Evolutionary conservation across 2,888 invertebrate genomes (phyloP), one percentile per base, ranked within the genome.

Genomic region (Aplocera efformata): DNA sequence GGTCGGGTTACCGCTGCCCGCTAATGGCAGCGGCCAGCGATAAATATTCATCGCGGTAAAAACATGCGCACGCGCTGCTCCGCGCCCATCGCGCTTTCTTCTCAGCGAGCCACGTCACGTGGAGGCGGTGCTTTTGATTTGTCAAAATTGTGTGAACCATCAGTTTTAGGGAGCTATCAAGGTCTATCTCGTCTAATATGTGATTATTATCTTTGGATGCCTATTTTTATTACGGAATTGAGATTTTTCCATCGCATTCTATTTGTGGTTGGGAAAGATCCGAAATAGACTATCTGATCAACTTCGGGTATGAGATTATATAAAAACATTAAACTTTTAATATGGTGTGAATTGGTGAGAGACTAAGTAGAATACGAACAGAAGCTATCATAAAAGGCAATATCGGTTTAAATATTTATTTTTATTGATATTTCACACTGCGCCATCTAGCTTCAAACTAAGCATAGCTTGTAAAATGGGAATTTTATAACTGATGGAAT

Each of bases 31-130:
- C 64, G 49, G 70, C 65, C 58, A 66, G 47, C 76, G 79, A 84
- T 88, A 84, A 88, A 85, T 88, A 88, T 88, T 88, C 82, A 88
- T 84, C 77, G 79, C 64, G 62, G 82, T 78, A 84, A 85, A 86
- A 85, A 85, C 81, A 77, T 39, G 75, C 72, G 81, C 83, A 77
- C 83, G 80, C 79, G 80, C 75, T 72, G 64, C 62, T 28, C 38
- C 31, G 54, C 42, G 46, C 62, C 60, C 72, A 69, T 65, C 72
- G 77, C 79, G 84, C 85, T 85, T 85, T 85, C 85, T 82, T 82
- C 71, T 71, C 63, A 26, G 6, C n/a, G 63, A 75, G 57, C 57
- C 60, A 56, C 22, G 56, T 48, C 8, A 21, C 9, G 25, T 51
- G 56, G 73, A 77, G 50, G 47, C 27, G 59, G 56, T 32, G 50